Base-by-base conservation (phyloP, 2,113 vertebrate genomes). In the Tyrannus savana region DNA sequence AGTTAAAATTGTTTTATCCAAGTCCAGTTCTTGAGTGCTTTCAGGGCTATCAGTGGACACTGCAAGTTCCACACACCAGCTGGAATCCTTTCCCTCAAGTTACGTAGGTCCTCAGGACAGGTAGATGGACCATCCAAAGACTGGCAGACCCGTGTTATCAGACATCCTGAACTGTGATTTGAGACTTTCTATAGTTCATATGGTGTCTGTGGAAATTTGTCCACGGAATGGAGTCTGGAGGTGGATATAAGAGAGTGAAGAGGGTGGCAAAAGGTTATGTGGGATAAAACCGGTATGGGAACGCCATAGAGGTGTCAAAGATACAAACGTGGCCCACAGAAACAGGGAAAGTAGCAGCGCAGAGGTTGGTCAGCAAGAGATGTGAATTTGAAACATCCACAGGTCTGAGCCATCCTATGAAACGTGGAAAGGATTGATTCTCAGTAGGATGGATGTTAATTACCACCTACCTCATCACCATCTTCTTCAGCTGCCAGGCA, bases 141-240 rank as follows among this genome's bases (percentile, higher is more conserved):
- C 63, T 50, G 33, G 8, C 37, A 74, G 27, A 73, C 15, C 56
- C 3, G 0, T 24, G 2, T 4, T 4, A n/a, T 0, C 7, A 3
- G 19, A 55, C 58, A 78, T n/a, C 41, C 25, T 39, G 10, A 84
- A 25, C 24, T 6, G 7, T 30, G 19, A 79, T 24, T 35, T 33
- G 23, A 74, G 19, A 64, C 4, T 64, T 79, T n/a, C 0, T 0
- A 59, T 22, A 68, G 46, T 21, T 60, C 33, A 2, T 21, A 24
- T 7, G 8, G 44, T 30, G 33, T 37, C 55, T 1, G 42, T 50
- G 41, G 56, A 58, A 94, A 91, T 5, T 62, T 62, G 47, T 85
- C 53, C 69, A 50, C 46, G 5, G 62, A 28, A 68, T 13, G 55
- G 31, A 83, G 39, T 14, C 49, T 22, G 14, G 63, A 89, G 49